Evolutionary conservation across 2,888 invertebrate genomes (phyloP).

Genomic region (Prenolepis imparis): DNA sequence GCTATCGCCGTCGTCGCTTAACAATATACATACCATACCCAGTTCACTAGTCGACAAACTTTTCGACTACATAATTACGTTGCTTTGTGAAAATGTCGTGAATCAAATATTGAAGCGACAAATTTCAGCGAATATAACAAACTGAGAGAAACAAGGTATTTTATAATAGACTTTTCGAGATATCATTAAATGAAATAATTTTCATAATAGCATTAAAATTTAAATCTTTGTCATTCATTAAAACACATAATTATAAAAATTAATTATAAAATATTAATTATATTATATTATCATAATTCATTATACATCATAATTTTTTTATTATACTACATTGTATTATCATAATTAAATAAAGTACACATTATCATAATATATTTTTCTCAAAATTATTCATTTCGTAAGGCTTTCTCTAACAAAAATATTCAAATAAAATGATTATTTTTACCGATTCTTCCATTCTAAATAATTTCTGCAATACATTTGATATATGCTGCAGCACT

Average conservation of each 20-base stretch:
- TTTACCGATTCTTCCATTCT: not conserved
- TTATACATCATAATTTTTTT: not conserved
- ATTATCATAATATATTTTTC: not conserved
- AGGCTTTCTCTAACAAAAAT: not conserved
- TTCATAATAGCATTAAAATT: constrained; percentile 11
- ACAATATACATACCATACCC: not conserved
- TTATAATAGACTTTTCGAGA: constrained; percentile 10
- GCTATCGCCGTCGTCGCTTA: constrained; percentile 6
- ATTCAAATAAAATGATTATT: not conserved
- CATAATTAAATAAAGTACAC: not conserved
- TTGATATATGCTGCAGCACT: not conserved
- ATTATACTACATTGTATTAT: not conserved
- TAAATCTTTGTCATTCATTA: constrained; percentile 10
- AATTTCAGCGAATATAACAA: not conserved
- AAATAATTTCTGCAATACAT: not conserved
- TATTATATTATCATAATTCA: not conserved
- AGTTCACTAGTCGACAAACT: constrained; percentile 16
- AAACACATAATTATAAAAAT: constrained; percentile 16
- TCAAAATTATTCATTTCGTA: not conserved
- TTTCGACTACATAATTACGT: constrained; percentile 6
- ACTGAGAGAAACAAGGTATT: constrained; percentile 16
- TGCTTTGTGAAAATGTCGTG: constrained; percentile 16
- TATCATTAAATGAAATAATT: constrained; percentile 4
- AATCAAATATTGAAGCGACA: constrained; percentile 30
- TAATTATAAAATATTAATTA: not conserved